These are phyloP conservation scores for Spea hammondii DNA, from an alignment of 2,797 vertebrate species.

Conservation along the genomic window DNA sequence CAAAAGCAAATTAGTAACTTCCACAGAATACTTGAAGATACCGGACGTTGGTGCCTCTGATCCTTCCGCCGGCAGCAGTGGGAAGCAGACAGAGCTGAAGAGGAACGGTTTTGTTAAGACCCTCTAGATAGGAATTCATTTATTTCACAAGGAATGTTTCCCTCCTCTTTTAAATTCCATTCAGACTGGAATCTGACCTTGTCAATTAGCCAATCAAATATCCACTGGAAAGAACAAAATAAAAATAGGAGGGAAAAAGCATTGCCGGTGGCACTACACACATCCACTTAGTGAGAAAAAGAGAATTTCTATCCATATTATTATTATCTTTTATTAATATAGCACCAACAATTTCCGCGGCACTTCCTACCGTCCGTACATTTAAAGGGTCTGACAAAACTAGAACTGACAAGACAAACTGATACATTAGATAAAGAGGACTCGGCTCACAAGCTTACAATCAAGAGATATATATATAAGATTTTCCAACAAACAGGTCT, in stretches of 20 bases:
- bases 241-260: not conserved
- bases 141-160: conserved; percentile 1
- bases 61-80: not conserved
- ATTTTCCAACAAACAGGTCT: too few species aligned
- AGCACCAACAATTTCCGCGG: too few species aligned
- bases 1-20: too few species aligned
- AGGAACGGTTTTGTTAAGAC: conserved; percentile 35
- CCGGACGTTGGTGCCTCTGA: not conserved
- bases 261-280: not conserved
- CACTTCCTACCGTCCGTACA: too few species aligned
- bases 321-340: too few species aligned
- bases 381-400: too few species aligned
- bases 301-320: too few species aligned
- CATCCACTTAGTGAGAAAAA: not conserved
- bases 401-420: too few species aligned
- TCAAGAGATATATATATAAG: too few species aligned
- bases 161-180: conserved; percentile 35
- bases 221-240: not conserved
- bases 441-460: too few species aligned
- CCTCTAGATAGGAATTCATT: conserved; percentile 10
- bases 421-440: too few species aligned
- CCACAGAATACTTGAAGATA: not conserved
- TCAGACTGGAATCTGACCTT: conserved; percentile 19
- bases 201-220: not conserved
- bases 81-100: not conserved